Evolutionary conservation across 2,888 invertebrate genomes (phyloP), one percentile per base, ranked within the genome.

Genomic region (Tinea trinotella): DNA sequence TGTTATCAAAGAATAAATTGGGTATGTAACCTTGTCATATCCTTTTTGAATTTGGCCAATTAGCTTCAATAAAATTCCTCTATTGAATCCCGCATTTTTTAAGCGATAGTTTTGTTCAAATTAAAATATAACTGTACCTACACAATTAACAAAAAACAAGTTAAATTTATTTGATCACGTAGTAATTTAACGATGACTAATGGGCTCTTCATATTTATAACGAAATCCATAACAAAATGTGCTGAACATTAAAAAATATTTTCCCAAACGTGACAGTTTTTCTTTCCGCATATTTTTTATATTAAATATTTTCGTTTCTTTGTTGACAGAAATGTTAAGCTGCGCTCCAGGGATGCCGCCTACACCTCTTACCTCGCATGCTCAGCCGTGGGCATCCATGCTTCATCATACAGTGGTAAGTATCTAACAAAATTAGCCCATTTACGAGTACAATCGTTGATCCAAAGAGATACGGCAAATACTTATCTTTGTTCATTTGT

Each of bases 341-440:
- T 84, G 84, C 61, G 83, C 83, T 5, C 77, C 82, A 65, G 79
- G 78, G 68, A 81, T 84, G 84, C 73, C 81, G 70, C 74, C 83
- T 60, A 73, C 76, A 58, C 70, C 74, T 34, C 77, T 71, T 57
- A 61, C 75, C 52, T 52, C 73, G 1, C 83, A 76, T 59, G 66
- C 76, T 49, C 73, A 71, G 17, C 55, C 71, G 4, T 83, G 84
- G 83, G 74, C 74, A 19, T 56, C 74, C 2, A 57, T 79, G 3
- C 65, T 79, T 5, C 67, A 66, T 53, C 79, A 75, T 57, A 67
- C 68, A 55, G 77, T 83, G 64, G 84, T 83, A 70, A 70, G 78
- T 70, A 61, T 58, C 24, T 13, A 36, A 2, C 40, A 40, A 4
- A 24, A 44, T 54, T 18, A 18, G n/a, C 30, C 30, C 30, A 30